Conservation (phyloP, 2,113 vertebrate genomes). For the Epinephelus fuscoguttatus region DNA sequence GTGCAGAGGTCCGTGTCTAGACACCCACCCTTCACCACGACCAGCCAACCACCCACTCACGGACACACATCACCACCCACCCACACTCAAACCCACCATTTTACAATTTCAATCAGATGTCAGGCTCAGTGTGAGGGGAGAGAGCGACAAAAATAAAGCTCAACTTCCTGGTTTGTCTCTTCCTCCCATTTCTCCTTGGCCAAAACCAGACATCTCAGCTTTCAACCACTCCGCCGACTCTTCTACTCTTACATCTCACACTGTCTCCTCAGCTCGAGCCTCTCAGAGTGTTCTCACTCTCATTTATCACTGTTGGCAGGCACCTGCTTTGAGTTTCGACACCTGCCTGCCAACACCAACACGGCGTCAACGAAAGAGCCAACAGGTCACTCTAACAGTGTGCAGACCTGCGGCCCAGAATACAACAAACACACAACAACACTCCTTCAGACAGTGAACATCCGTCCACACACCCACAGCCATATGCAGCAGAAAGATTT, state of each 20-base stretch:
- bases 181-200: conserved; percentile 37
- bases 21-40: conserved; percentile 39
- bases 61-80: conserved; percentile 37
- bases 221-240: conserved; percentile 58
- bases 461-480: conserved; percentile 66
- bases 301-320: conserved; percentile 62
- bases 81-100: conserved; percentile 39
- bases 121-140: neutral
- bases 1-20: conserved; percentile 68
- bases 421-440: conserved; percentile 48
- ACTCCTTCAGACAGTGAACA: conserved; percentile 57
- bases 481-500: conserved; percentile 66
- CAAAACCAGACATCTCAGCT: conserved; percentile 69
- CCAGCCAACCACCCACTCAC: conserved; percentile 37
- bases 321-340: conserved; percentile 67
- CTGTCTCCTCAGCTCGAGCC: conserved; percentile 39
- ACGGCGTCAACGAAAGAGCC: conserved; percentile 48
- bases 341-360: conserved; percentile 69
- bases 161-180: conserved; percentile 58
- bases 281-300: conserved; percentile 57
- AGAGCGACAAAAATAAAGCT: conserved; percentile 11
- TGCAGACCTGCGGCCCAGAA: conserved; percentile 45
- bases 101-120: conserved; percentile 59
- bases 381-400: conserved; percentile 64
- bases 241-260: conserved; percentile 72